phyloP scores from a whole-genome alignment of 2,888 invertebrate genomes.

The Xestia xanthographa region DNA sequence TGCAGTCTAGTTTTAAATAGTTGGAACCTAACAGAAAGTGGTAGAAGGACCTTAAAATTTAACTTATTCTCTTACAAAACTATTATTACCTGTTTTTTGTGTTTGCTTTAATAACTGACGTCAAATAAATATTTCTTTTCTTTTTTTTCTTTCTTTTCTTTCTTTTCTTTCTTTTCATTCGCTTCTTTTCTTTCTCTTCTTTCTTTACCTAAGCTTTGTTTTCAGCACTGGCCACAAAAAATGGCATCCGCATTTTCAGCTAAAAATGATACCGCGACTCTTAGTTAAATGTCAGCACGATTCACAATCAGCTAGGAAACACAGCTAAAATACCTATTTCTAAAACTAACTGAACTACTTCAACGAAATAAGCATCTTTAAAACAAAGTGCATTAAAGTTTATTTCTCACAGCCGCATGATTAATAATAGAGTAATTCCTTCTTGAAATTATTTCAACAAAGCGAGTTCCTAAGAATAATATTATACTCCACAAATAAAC shows the following conservation, averaged over 20 bases:
- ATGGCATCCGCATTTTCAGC: background rate
- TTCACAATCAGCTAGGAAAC: constrained; percentile 5
- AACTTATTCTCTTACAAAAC: too few species aligned
- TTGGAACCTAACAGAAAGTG: too few species aligned
- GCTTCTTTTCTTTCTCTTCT: too few species aligned
- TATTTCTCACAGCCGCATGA: constrained; percentile 14
- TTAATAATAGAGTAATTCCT: constrained; percentile 29
- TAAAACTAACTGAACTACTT: background rate
- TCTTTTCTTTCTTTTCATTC: too few species aligned
- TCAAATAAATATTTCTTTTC: too few species aligned
- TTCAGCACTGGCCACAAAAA: too few species aligned
- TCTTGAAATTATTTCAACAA: constrained; percentile 38
- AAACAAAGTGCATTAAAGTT: constrained; percentile 33
- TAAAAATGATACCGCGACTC: background rate
- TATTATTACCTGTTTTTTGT: too few species aligned
- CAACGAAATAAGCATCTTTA: constrained; percentile 15
- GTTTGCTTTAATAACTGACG: too few species aligned
- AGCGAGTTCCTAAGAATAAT: constrained; percentile 32
- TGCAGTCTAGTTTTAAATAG: too few species aligned
- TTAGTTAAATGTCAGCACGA: background rate
- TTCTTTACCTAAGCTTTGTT: background rate
- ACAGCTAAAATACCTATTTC: constrained; percentile 11
- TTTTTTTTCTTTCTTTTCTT: too few species aligned
- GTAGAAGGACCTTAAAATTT: too few species aligned
- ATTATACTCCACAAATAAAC: constrained; percentile 15